Evolutionary conservation across 2,888 invertebrate genomes (phyloP), one percentile per base, ranked within the genome.

Genomic region (Tenthredo mesomela): DNA sequence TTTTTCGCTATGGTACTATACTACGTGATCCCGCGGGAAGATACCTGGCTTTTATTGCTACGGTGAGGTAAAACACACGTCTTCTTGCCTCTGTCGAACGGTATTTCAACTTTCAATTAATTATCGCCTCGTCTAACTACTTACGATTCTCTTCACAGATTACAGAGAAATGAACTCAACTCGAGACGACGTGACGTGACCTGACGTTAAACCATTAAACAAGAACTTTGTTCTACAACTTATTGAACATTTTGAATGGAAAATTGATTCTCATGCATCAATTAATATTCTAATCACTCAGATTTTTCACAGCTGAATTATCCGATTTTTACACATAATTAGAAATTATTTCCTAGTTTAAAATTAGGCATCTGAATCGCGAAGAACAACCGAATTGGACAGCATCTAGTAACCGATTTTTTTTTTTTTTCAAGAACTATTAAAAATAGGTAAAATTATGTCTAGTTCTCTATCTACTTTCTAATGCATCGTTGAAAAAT

Each of bases 91-190:
- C 70, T 7, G n/a, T n/a, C n/a, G 25, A 61, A 9, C 70, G 1
- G 2, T n/a, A 7, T 70, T 18, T 37, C 33, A n/a, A 70, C 37
- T 70, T 70, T 70, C 70, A 70, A 9, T 3, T 25, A 70, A 70
- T 70, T 70, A 70, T 18, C 33, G 37, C 37, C 7, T 70, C 37
- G 9, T 29, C 70, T 37, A 70, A 70, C 70, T n/a, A 70, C 70
- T 33, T 61, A 61, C 37, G 18, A 15, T 70, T 70, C 2, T 37
- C 37, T 70, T 9, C 18, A 10, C 70, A 37, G 33, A 12, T 70
- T 37, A 70, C 37, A 70, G 37, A 3, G 18, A 9, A 70, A 33
- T 70, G 33, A 70, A 70, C 70, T 37, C 18, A 18, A 21, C 21
- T 61, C 61, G 12, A n/a, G 9, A 37, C 18, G 33, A n/a, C 18